These are phyloP conservation scores for Cynocephalus volans DNA, from an alignment of 2,113 vertebrate species.

Conservation along the genomic window DNA sequence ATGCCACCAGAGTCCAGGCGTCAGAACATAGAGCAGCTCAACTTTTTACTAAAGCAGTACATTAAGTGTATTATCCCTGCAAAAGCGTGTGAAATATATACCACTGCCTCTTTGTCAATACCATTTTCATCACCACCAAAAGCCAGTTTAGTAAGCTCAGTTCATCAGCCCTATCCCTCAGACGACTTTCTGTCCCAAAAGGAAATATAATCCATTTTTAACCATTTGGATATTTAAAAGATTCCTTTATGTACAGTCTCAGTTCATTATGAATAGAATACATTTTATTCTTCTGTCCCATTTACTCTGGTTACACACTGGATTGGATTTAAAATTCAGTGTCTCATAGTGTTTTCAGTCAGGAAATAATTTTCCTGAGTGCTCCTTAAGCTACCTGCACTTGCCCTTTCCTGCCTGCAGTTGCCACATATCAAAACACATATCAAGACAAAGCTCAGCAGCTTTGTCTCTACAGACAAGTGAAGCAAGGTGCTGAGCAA, in stretches of 20 bases:
- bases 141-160: conserved; percentile 85
- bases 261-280: conserved; percentile 84
- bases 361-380: conserved; percentile 74
- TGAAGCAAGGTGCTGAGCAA: not conserved
- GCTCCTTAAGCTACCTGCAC: conserved; percentile 56
- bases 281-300: conserved; percentile 79
- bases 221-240: conserved; percentile 84
- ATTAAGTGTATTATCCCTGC: conserved; percentile 49
- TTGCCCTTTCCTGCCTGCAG: conserved; percentile 49
- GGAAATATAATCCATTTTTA: conserved; percentile 86
- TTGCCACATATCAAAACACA: not conserved
- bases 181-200: conserved; percentile 83
- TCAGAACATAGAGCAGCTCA: not conserved
- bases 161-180: conserved; percentile 83
- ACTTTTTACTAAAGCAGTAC: not conserved
- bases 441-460: not conserved
- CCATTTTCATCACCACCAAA: conserved; percentile 67
- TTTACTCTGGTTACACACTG: conserved; percentile 69
- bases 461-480: not conserved
- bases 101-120: conserved; percentile 65
- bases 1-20: not conserved
- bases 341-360: conserved; percentile 71
- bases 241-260: conserved; percentile 82
- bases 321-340: conserved; percentile 73
- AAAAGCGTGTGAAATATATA: conserved; percentile 64